Evolutionary conservation across 2,797 vertebrate genomes (phyloP).

Genomic region (Hydrophis major): DNA sequence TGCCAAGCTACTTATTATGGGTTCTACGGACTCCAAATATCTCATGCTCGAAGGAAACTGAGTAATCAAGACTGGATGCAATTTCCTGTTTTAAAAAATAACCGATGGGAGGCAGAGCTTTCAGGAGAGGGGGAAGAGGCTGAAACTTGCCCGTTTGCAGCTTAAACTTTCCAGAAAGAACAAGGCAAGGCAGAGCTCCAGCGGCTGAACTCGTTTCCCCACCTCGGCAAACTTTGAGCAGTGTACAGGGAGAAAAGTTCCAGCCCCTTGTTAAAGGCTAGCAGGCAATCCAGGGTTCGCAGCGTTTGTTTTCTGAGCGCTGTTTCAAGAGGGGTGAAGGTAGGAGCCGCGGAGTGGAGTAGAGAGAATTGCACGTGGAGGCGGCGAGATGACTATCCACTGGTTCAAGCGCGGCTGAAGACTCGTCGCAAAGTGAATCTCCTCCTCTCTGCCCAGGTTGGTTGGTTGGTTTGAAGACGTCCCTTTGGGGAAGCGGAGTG

Average conservation of each 20-base stretch:
- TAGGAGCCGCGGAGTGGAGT: constrained; percentile 32
- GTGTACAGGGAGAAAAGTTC: neutral
- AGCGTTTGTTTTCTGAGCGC: neutral
- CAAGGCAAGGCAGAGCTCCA: neutral
- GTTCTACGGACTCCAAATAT: constrained; percentile 71
- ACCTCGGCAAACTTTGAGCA: constrained; percentile 13
- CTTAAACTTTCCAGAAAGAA: neutral
- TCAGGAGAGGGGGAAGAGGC: constrained; percentile 17
- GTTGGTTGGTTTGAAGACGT: accelerated
- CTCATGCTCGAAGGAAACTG: constrained; percentile 75
- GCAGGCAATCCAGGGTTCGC: neutral
- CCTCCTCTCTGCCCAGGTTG: too few species aligned
- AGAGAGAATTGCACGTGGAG: neutral
- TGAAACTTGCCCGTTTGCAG: constrained; percentile 17
- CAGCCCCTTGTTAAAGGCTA: neutral
- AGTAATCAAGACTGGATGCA: constrained; percentile 74
- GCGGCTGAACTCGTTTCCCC: neutral
- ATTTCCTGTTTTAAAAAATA: constrained; percentile 74
- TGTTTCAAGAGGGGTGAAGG: neutral
- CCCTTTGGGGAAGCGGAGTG: neutral
- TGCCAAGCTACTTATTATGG: constrained; percentile 64
- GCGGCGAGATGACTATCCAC: neutral
- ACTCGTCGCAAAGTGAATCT: neutral
- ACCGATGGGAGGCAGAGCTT: constrained; percentile 54
- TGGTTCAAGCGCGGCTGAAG: neutral